These are phyloP conservation scores for Yponomeuta cagnagella DNA, from an alignment of 2,888 invertebrate species.

Conservation along the genomic window DNA sequence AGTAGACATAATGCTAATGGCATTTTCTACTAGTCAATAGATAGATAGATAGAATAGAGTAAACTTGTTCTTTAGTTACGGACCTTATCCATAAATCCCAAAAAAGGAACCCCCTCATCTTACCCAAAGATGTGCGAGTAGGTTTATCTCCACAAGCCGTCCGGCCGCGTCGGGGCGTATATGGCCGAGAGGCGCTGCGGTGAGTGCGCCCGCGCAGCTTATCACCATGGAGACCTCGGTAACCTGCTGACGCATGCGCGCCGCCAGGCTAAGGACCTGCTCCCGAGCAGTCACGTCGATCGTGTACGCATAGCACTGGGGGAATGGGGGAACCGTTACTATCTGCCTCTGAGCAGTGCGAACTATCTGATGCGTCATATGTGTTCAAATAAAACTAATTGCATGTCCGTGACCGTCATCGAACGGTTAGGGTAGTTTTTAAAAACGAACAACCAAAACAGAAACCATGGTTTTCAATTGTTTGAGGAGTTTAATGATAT, in stretches of 20 bases:
- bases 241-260: slow-evolving; percentile 50
- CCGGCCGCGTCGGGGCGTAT: slow-evolving; percentile 44
- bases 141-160: slow-evolving; percentile 51
- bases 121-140: slow-evolving; percentile 67
- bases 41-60: no score
- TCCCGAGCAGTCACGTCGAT: slow-evolving; percentile 66
- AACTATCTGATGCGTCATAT: not conserved
- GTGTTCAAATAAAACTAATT: not conserved
- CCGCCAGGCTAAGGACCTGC: slow-evolving; percentile 56
- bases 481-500: no score
- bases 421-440: no score
- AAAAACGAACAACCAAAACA: no score
- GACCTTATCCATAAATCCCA: no score
- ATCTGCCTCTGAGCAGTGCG: not conserved
- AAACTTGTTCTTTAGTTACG: no score
- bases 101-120: slow-evolving; percentile 6
- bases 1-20: no score
- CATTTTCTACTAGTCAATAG: no score
- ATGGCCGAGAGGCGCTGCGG: slow-evolving; percentile 46
- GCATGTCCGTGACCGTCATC: no score
- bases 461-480: no score
- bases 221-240: slow-evolving; percentile 61
- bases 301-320: slow-evolving; percentile 58
- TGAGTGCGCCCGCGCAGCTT: slow-evolving; percentile 53
- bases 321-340: slow-evolving; percentile 5